Evolutionary conservation across 2,888 invertebrate genomes (phyloP), one percentile per base, ranked within the genome.

Genomic region (Leucophenga maculata): DNA sequence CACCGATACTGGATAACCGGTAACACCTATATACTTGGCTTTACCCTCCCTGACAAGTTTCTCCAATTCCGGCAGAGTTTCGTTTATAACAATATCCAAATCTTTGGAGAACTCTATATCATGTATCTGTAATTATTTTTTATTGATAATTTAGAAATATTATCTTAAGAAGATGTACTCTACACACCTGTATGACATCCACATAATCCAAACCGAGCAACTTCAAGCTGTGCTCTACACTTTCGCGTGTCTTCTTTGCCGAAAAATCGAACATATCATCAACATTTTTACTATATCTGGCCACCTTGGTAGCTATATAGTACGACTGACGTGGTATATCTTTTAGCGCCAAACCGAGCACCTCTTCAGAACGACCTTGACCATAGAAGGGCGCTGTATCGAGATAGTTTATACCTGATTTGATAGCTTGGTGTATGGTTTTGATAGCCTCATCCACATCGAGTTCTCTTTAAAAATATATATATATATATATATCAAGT

Each of bases 361-460:
- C 90, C 74, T 90, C 90, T 88, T 98, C 97, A 0, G 97, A 94
- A 72, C 91, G 91, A 0, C 97, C 95, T 85, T 96, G 93, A 0
- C 98, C 98, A 85, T 98, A 98, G 93, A 93, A 98, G 0, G 97
- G 97, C 0, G 94, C 95, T 0, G 97, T 97, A 86, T 98, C 98
- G 70, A 98, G 92, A 81, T 95, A 96, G 89, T 98, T 98, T 18
- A 98, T 91, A 6, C 97, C 98, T 50, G 89, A 90, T 83, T 92
- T 93, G 2, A 98, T 86, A 0, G 94, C 93, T 77, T 92, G 90
- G 66, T 91, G 91, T 48, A 98, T 90, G 0, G 95, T 91, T 68
- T 91, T 88, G 66, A 94, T 91, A 50, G 93, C 93, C 75, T 94
- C 92, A 60, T 93, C 90, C 73, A 90, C 91, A 0, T 89, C 85